Percentiles rank a stretch among this genome's conserved stretches.
phyloP scores from a whole-genome alignment of 2,888 invertebrate species.

The Agrochola circellaris region DNA sequence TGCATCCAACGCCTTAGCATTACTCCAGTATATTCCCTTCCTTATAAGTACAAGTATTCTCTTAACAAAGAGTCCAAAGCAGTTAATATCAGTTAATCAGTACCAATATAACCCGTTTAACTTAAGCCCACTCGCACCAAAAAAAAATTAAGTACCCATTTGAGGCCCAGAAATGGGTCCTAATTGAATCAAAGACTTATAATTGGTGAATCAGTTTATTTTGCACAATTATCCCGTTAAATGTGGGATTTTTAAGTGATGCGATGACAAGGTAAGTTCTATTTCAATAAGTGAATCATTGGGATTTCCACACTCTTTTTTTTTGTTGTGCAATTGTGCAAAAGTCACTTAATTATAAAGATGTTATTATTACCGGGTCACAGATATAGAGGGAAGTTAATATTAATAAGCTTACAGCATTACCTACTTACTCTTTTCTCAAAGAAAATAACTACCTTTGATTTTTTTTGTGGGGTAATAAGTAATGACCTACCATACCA shows the following conservation, averaged over 20 bases:
- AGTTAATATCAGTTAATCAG: conserved; percentile 42
- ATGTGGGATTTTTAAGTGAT: conserved; percentile 31
- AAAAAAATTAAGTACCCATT: conserved; percentile 60
- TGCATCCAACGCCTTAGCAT: neutral
- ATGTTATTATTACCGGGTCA: neutral
- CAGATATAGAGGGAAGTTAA: neutral
- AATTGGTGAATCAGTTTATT: conserved; percentile 65
- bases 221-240: conserved; percentile 47
- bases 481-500: neutral
- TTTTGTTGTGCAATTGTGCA: conserved; percentile 22
- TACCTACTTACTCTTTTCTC: neutral
- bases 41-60: neutral
- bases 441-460: neutral
- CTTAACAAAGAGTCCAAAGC: conserved; percentile 26
- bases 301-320: neutral
- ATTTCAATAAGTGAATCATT: conserved; percentile 20
- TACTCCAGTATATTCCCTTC: neutral
- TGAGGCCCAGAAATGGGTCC: conserved; percentile 43
- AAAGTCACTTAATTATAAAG: neutral
- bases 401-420: neutral
- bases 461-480: neutral
- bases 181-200: conserved; percentile 62
- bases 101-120: conserved; percentile 49
- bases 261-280: conserved; percentile 20
- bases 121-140: conserved; percentile 50